Percentiles rank a stretch among this genome's conserved stretches.
These are phyloP conservation scores for Epinephelus malabaricus DNA, from an alignment of 2,797 vertebrate species.

Conservation along the genomic window DNA sequence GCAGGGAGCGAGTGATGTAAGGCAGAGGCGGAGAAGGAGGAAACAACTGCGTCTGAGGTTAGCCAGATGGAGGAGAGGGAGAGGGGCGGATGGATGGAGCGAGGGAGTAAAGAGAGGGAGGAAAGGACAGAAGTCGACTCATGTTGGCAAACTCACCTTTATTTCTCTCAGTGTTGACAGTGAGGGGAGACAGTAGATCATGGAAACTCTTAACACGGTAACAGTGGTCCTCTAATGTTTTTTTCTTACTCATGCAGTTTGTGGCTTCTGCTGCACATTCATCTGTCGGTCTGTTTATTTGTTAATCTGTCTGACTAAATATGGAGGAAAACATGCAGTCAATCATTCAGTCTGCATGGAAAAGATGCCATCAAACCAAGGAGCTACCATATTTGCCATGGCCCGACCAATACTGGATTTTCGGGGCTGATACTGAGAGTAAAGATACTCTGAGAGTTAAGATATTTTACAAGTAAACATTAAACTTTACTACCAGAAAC, in stretches of 20 bases:
- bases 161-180: slow-evolving; percentile 41
- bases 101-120: slow-evolving; percentile 21
- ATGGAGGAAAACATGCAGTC: not conserved
- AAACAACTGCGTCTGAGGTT: slow-evolving; percentile 84
- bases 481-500: not conserved
- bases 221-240: slow-evolving; percentile 2
- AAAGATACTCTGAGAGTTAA: not conserved
- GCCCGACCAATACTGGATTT: not conserved
- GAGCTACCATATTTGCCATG: slow-evolving; percentile 3
- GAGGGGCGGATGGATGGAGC: slow-evolving; percentile 50
- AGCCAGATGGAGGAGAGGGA: slow-evolving; percentile 80
- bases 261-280: slow-evolving; percentile 40
- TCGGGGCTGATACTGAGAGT: not conserved
- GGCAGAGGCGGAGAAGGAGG: slow-evolving; percentile 81
- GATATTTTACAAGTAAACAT: not conserved
- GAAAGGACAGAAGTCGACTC: slow-evolving; percentile 39
- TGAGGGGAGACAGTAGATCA: slow-evolving; percentile 41
- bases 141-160: slow-evolving; percentile 53
- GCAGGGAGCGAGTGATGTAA: slow-evolving; percentile 79
- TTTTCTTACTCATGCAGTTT: slow-evolving; percentile 14
- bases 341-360: not conserved
- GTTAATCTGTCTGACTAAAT: slow-evolving; percentile 5
- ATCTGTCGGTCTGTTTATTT: not conserved
- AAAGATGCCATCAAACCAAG: slow-evolving; percentile 19
- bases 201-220: slow-evolving; percentile 53